Conservation (phyloP, 2,888 invertebrate species). For the Myopa tessellatipennis region DNA sequence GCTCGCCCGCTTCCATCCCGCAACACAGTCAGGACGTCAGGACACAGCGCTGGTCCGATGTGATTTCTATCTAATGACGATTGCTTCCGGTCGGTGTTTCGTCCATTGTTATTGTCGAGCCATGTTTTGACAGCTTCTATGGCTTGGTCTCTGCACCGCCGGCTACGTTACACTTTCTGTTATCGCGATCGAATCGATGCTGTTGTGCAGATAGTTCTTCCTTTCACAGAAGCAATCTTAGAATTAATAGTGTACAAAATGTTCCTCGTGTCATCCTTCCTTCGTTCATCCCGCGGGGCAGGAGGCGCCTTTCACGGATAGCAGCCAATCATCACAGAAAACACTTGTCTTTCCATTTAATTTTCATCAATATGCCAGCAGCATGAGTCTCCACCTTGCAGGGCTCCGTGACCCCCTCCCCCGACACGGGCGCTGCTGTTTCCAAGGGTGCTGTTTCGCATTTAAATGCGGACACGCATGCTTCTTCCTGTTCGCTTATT, state of each 20-base stretch:
- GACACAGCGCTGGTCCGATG: too few species aligned
- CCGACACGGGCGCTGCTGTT: too few species aligned
- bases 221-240: neutral
- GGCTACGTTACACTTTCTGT: too few species aligned
- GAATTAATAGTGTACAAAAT: neutral
- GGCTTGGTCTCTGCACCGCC: constrained; percentile 10
- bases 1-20: constrained; percentile 16
- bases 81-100: constrained; percentile 26
- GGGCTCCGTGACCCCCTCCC: too few species aligned
- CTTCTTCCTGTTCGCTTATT: neutral
- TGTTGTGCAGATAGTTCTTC: neutral
- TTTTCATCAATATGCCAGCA: neutral
- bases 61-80: constrained; percentile 29
- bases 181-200: neutral
- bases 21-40: too few species aligned
- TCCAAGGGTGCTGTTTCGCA: constrained; percentile 21
- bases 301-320: too few species aligned
- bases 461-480: constrained; percentile 13
- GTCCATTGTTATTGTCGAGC: neutral
- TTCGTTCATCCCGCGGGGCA: neutral
- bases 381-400: neutral
- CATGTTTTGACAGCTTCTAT: constrained; percentile 21
- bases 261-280: neutral
- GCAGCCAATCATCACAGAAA: neutral
- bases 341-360: constrained; percentile 38